Evolutionary conservation across 2,888 invertebrate genomes (phyloP).

Genomic region (Caenorhabditis zanzibari): DNA sequence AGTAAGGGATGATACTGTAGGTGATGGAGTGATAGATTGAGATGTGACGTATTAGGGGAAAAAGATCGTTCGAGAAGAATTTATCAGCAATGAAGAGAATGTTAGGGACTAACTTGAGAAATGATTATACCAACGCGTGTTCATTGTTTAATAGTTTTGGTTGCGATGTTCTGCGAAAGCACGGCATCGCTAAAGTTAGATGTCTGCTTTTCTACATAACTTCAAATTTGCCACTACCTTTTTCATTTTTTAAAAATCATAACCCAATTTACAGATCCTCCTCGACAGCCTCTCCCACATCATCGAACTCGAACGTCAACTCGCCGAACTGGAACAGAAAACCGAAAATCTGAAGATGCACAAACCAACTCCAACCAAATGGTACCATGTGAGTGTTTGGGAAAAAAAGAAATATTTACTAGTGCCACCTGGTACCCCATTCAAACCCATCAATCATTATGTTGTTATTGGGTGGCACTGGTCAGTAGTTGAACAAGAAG

Average conservation of each 20-base stretch:
- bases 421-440: constrained; percentile 43
- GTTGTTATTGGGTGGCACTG: constrained; percentile 41
- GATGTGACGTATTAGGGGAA: no score
- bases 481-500: constrained; percentile 16
- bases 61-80: no score
- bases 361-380: constrained; percentile 17
- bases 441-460: constrained; percentile 46
- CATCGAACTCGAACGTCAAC: constrained; percentile 55
- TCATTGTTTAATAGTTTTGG: no score
- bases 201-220: no score
- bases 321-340: constrained; percentile 46
- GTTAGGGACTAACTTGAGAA: no score
- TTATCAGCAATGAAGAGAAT: no score
- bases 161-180: no score
- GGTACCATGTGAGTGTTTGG: constrained; percentile 26
- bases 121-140: no score
- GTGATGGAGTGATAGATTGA: background rate
- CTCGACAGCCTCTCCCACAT: constrained; percentile 57
- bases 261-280: constrained; percentile 34
- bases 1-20: background rate
- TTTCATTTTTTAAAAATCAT: no score
- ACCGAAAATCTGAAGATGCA: constrained; percentile 47
- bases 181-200: no score
- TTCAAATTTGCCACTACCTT: background rate
- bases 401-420: background rate